A percentile compares a stretch with the other conserved stretches of the same genome.
These are phyloP conservation scores for Idris sp. DNA, from an alignment of 1,140 invertebrate species.

Conservation along the genomic window DNA sequence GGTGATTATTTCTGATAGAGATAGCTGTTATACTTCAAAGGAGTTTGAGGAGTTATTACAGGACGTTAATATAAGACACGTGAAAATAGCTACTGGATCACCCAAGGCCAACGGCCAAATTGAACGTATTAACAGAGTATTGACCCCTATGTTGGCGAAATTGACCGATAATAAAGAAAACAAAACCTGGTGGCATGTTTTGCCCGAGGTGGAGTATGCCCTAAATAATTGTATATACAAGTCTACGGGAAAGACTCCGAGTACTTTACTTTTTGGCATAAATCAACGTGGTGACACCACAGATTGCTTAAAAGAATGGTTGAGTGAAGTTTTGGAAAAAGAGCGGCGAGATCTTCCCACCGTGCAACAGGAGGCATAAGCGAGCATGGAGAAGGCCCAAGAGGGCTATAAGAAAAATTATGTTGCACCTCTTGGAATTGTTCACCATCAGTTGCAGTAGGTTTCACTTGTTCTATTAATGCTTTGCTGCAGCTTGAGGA, in stretches of 20 bases:
- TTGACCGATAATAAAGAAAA: slow-evolving; percentile 8
- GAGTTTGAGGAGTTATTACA: slow-evolving; percentile 29
- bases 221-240: slow-evolving; percentile 58
- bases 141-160: slow-evolving; percentile 59
- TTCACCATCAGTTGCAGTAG: too few relatives aligned
- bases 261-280: slow-evolving; percentile 56
- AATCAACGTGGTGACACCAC: slow-evolving; percentile 45
- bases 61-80: slow-evolving; percentile 35
- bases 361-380: too few relatives aligned
- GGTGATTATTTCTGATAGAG: slow-evolving; percentile 27
- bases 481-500: too few relatives aligned
- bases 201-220: slow-evolving; percentile 51
- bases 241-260: slow-evolving; percentile 46
- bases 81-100: slow-evolving; percentile 47
- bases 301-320: too few relatives aligned
- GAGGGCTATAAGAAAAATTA: too few relatives aligned
- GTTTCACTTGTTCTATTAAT: too few relatives aligned
- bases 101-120: slow-evolving; percentile 68
- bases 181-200: slow-evolving; percentile 44
- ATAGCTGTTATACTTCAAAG: slow-evolving; percentile 15
- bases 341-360: too few relatives aligned
- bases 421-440: too few relatives aligned
- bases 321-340: too few relatives aligned
- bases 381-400: too few relatives aligned
- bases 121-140: slow-evolving; percentile 63